Conservation (phyloP, 2,113 vertebrate species). For the Sardina pilchardus region DNA sequence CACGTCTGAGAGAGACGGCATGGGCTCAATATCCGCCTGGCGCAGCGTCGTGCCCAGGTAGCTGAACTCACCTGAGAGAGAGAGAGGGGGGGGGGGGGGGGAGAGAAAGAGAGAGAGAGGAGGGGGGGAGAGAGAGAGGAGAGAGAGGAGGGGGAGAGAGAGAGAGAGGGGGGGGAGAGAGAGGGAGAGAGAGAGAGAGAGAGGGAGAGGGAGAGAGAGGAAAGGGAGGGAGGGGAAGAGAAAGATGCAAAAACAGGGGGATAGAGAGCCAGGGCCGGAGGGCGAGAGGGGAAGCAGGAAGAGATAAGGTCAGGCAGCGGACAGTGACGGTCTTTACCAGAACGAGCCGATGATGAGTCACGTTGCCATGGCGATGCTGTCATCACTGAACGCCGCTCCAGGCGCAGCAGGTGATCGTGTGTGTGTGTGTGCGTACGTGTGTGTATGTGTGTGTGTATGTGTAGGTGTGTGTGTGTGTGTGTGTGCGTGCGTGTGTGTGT, state of each 20-base stretch:
- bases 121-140: neutral
- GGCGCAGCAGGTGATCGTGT: neutral
- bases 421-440: too few species aligned
- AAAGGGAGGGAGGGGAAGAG: slow-evolving; percentile 14
- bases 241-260: neutral
- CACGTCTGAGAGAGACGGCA: slow-evolving; percentile 79
- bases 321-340: neutral
- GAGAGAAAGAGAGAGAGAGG: neutral
- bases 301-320: neutral
- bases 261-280: neutral
- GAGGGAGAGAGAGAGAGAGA: neutral
- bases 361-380: neutral
- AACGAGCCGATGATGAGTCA: neutral
- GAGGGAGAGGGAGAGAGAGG: neutral
- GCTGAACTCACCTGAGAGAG: slow-evolving; percentile 73
- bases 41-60: slow-evolving; percentile 72
- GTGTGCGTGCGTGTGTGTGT: too few species aligned
- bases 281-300: neutral
- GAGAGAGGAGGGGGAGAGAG: neutral
- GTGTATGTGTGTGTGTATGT: too few species aligned
- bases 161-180: neutral
- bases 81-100: neutral
- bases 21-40: slow-evolving; percentile 67
- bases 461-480: too few species aligned
- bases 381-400: neutral